Percentiles rank a stretch among this genome's conserved stretches.
Conservation (phyloP, 2,797 vertebrate genomes). For the Fratercula arctica region DNA sequence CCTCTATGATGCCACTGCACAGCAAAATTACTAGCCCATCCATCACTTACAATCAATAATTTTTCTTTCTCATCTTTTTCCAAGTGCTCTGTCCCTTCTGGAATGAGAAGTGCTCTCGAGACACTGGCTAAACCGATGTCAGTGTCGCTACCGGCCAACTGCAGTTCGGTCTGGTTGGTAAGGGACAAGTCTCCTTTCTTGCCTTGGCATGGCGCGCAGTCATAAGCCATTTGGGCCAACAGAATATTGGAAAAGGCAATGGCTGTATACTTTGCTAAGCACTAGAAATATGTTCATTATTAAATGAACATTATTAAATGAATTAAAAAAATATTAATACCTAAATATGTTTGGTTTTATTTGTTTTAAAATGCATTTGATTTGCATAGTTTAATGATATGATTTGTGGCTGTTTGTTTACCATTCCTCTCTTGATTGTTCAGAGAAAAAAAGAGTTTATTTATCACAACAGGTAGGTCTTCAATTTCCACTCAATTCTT, state of each 20-base stretch:
- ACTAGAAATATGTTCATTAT: neutral
- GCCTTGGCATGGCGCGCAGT: fast-evolving
- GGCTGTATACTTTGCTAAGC: neutral
- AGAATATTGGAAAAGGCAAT: neutral
- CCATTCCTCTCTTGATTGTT: neutral
- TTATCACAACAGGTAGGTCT: neutral
- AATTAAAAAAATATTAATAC: neutral
- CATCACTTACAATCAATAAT: neutral
- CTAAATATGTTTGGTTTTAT: neutral
- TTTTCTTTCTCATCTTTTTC: neutral
- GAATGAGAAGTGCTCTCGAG: neutral
- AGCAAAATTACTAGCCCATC: neutral
- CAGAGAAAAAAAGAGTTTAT: neutral
- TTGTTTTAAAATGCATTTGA: neutral
- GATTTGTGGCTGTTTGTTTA: constrained; percentile 16
- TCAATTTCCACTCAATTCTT: neutral
- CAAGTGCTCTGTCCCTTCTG: neutral
- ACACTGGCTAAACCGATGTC: neutral
- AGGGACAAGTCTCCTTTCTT: neutral
- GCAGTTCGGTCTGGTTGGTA: neutral
- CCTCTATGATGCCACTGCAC: neutral
- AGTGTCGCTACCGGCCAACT: neutral
- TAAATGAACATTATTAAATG: neutral
- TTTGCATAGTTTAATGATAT: neutral
- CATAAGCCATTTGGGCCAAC: neutral